phyloP scores from a whole-genome alignment of 2,888 invertebrate species.

The Eremobia ochroleuca region DNA sequence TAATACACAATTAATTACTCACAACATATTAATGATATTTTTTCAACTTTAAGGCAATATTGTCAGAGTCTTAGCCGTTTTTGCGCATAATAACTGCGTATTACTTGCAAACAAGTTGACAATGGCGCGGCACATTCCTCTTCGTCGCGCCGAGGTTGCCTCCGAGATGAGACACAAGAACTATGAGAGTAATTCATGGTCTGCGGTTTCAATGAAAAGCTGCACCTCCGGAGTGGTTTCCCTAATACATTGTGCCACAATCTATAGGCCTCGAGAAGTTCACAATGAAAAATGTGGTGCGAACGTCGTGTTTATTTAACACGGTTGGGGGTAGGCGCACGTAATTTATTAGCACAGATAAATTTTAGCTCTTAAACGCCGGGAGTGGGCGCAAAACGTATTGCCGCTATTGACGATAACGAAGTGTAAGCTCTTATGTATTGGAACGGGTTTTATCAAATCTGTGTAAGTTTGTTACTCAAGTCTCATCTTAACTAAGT shows the following conservation, averaged over 20 bases:
- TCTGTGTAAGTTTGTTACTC: slow-evolving; percentile 45
- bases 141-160: slow-evolving; percentile 62
- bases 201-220: slow-evolving; percentile 75
- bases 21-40: background rate
- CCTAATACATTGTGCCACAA: slow-evolving; percentile 64
- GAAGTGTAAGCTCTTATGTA: slow-evolving; percentile 66
- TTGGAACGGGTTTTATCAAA: slow-evolving; percentile 60
- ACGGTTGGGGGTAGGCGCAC: slow-evolving; percentile 76
- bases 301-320: slow-evolving; percentile 86
- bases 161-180: slow-evolving; percentile 69
- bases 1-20: slow-evolving; percentile 7
- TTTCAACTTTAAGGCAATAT: background rate
- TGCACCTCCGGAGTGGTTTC: slow-evolving; percentile 67
- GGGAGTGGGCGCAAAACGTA: slow-evolving; percentile 74
- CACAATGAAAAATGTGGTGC: slow-evolving; percentile 85
- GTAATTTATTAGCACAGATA: slow-evolving; percentile 87
- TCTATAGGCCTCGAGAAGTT: slow-evolving; percentile 72
- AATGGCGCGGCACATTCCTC: slow-evolving; percentile 68
- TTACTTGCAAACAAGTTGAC: slow-evolving; percentile 65
- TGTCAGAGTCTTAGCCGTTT: slow-evolving; percentile 17
- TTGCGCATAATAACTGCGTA: slow-evolving; percentile 14
- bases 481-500: slow-evolving; percentile 38
- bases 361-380: slow-evolving; percentile 82
- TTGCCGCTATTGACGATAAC: slow-evolving; percentile 80
- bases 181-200: slow-evolving; percentile 72